A percentile compares a stretch with the other conserved stretches of the same genome.
Evolutionary conservation across 1,140 invertebrate species (phyloP).

Genomic region (Drosophila fuyamai): DNA sequence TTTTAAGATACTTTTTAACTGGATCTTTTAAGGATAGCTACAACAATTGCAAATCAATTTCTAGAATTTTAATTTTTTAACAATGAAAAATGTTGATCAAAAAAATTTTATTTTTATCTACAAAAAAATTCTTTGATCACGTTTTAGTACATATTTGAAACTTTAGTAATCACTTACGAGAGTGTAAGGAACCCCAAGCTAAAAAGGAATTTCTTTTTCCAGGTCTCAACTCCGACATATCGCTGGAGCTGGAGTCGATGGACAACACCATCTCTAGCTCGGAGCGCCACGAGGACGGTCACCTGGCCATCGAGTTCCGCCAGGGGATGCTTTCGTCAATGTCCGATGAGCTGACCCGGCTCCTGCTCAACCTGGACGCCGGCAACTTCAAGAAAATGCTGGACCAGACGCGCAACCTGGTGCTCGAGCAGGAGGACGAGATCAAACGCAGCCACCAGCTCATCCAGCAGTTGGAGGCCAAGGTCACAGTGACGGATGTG

Average conservation of each 20-base stretch:
- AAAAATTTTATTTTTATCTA: no score
- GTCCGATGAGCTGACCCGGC: conserved; percentile 89
- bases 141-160: no score
- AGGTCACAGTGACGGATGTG: conserved; percentile 92
- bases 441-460: conserved; percentile 92
- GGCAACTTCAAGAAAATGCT: conserved; percentile 92
- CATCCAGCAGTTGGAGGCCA: conserved; percentile 91
- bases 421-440: conserved; percentile 91
- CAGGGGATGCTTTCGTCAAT: conserved; percentile 87
- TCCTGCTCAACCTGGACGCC: conserved; percentile 90
- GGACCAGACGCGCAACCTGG: conserved; percentile 90
- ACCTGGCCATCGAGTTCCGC: conserved; percentile 85
- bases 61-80: no score
- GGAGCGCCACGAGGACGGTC: conserved; percentile 72
- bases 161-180: no score
- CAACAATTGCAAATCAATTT: no score
- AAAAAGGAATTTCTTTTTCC: not conserved
- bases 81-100: no score
- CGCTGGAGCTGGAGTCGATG: conserved; percentile 85
- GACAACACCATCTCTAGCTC: conserved; percentile 85
- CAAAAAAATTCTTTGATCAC: no score
- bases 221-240: conserved; percentile 87
- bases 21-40: no score
- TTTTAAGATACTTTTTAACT: no score
- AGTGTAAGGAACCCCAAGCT: not conserved